Conservation (phyloP, 2,888 invertebrate species). For the Belgica antarctica region DNA sequence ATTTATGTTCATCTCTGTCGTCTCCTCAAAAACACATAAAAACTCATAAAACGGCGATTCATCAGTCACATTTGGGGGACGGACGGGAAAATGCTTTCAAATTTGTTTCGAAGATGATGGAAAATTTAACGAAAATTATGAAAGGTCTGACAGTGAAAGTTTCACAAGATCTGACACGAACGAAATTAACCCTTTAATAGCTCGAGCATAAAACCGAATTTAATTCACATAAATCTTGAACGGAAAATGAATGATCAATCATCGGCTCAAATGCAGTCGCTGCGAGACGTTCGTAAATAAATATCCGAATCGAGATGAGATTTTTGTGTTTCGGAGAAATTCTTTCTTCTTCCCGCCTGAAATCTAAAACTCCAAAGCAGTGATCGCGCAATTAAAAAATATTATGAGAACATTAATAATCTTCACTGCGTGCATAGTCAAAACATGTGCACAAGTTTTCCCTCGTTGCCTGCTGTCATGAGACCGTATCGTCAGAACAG, state of each 20-base stretch:
- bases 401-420: constrained; percentile 41
- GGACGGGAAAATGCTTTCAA: background rate
- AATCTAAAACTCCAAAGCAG: constrained; percentile 1
- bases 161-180: too few relatives aligned
- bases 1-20: constrained; percentile 38
- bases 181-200: too few relatives aligned
- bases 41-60: constrained; percentile 36
- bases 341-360: too few relatives aligned
- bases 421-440: background rate
- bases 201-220: too few relatives aligned
- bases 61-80: constrained; percentile 18
- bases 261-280: background rate
- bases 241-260: constrained; percentile 11
- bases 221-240: constrained; percentile 1
- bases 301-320: background rate
- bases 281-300: background rate
- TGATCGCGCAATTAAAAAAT: constrained; percentile 28
- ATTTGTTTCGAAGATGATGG: constrained; percentile 21
- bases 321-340: background rate
- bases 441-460: constrained; percentile 32
- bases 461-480: background rate
- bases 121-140: constrained; percentile 3
- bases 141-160: constrained; percentile 36
- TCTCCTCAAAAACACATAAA: constrained; percentile 40
- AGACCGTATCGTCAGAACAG: background rate